These are phyloP conservation scores for Pelvicachromis taeniatus DNA, from an alignment of 2,113 vertebrate species.

Conservation along the genomic window DNA sequence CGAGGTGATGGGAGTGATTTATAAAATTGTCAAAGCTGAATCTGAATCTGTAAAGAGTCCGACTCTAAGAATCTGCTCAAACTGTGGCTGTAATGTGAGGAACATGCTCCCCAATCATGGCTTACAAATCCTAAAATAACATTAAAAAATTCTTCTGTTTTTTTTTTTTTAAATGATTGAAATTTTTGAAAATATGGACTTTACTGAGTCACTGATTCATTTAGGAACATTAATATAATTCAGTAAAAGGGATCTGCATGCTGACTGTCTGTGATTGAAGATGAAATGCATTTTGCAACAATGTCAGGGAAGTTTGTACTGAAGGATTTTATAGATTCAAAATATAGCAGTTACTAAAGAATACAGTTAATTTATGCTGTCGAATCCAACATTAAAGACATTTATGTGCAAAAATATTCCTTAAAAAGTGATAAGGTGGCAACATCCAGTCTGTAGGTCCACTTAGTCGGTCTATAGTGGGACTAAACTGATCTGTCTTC, in stretches of 20 bases:
- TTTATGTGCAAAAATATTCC: background rate
- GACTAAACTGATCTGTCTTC: background rate
- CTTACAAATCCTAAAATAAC: background rate
- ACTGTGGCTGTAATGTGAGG: background rate
- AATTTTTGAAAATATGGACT: background rate
- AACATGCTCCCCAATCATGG: background rate
- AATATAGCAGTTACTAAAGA: background rate
- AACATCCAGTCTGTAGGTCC: background rate
- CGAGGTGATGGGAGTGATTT: background rate
- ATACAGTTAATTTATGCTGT: background rate
- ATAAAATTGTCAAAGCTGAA: background rate
- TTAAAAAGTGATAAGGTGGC: background rate
- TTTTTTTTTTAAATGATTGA: background rate
- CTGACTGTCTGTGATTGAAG: background rate
- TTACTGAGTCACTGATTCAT: background rate
- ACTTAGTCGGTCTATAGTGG: background rate
- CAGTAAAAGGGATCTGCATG: background rate
- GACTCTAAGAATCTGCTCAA: background rate
- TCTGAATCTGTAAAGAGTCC: background rate
- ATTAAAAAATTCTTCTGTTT: accelerated
- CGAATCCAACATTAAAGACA: background rate
- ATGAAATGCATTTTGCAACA: background rate
- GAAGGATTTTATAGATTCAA: background rate
- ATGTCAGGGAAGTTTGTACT: background rate
- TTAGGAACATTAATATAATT: background rate